phyloP scores from a whole-genome alignment of 2,113 vertebrate genomes.

The Myiozetetes cayanensis region DNA sequence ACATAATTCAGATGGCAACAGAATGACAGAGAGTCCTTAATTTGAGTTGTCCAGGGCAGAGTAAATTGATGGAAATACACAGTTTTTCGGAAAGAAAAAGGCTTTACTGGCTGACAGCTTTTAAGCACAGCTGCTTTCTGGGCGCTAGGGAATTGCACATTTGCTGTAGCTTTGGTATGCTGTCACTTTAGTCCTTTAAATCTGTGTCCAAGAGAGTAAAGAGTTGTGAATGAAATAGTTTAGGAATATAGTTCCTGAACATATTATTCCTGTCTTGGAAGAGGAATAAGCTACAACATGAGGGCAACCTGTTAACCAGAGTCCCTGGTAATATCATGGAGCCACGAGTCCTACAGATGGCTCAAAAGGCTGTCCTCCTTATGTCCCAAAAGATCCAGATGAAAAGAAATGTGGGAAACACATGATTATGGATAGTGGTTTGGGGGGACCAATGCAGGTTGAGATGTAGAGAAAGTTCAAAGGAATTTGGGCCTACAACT shows the following conservation, averaged over 20 bases:
- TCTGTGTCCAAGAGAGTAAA: conserved; percentile 1
- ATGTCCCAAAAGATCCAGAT: background rate
- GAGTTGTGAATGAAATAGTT: background rate
- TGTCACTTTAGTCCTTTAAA: conserved; percentile 1
- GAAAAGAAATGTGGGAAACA: background rate
- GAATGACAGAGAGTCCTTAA: background rate
- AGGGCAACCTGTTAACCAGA: background rate
- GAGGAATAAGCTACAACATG: background rate
- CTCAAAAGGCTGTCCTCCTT: background rate
- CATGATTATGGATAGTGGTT: background rate
- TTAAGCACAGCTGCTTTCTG: conserved; percentile 13
- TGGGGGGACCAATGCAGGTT: background rate
- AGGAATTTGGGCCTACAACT: background rate
- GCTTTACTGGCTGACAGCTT: conserved; percentile 13
- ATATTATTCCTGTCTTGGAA: background rate
- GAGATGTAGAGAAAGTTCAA: background rate
- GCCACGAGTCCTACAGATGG: background rate
- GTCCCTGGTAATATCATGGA: background rate
- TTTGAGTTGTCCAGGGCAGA: background rate
- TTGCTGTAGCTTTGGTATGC: background rate
- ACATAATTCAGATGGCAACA: background rate
- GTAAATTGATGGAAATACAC: background rate
- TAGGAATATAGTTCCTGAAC: background rate
- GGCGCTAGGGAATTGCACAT: background rate
- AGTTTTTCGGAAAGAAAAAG: background rate